phyloP scores from a whole-genome alignment of 1,140 invertebrate species.

The Diprion similis region DNA sequence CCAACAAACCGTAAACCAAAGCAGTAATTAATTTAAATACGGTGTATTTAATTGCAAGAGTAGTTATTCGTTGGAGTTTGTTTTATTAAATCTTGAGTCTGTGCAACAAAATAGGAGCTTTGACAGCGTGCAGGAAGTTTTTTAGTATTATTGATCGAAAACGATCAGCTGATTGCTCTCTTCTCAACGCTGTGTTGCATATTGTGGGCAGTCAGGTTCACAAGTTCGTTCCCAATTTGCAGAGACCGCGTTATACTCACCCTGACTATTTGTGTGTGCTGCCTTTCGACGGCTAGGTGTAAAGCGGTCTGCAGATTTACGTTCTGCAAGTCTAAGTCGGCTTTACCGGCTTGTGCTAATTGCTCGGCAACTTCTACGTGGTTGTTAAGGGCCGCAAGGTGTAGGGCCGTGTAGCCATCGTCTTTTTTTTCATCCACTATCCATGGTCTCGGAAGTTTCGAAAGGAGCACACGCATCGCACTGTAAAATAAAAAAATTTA shows the following conservation, averaged over 20 bases:
- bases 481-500: slow-evolving; percentile 66
- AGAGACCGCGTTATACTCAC: slow-evolving; percentile 53
- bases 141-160: too few species aligned
- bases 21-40: too few species aligned
- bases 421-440: slow-evolving; percentile 98
- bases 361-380: slow-evolving; percentile 97
- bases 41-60: too few species aligned
- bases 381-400: slow-evolving; percentile 95
- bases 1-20: too few species aligned
- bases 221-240: too few species aligned
- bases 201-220: too few species aligned
- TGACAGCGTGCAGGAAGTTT: too few species aligned
- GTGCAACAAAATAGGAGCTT: too few species aligned
- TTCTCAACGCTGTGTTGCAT: too few species aligned
- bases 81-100: too few species aligned
- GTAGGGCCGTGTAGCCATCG: slow-evolving; percentile 96
- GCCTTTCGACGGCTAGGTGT: slow-evolving; percentile 93
- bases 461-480: slow-evolving; percentile 93
- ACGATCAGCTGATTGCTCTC: too few species aligned
- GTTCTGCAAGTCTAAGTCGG: slow-evolving; percentile 92
- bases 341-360: slow-evolving; percentile 84
- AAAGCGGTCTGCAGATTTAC: slow-evolving; percentile 96
- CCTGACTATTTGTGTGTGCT: slow-evolving; percentile 94
- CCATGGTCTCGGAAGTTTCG: slow-evolving; percentile 92
- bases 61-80: too few species aligned